Evolutionary conservation across 2,113 vertebrate species (phyloP), one percentile per base, ranked within the genome.

Genomic region (Pseudopipra pipra): DNA sequence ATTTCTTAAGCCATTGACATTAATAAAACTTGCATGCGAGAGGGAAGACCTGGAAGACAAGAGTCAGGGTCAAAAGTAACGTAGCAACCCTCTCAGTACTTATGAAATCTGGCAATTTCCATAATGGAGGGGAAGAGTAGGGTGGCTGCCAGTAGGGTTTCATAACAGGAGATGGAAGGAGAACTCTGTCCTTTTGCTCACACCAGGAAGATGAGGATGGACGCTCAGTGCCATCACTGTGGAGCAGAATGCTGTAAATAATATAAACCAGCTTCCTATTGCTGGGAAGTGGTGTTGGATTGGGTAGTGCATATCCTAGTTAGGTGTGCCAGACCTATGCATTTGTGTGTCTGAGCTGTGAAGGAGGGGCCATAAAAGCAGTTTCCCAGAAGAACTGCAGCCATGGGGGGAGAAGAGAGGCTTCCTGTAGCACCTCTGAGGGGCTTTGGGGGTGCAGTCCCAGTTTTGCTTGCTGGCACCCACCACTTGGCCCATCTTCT

Each of bases 111-210:
- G 46, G 63, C 63, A 87, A 35, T 77, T 71, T 8, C 41, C 28
- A 11, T 51, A 18, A 55, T 12, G 22, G 41, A 72, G 70, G 9
- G 47, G 37, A 66, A 84, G 84, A 82, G 28, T 5, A 47, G 35
- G 82, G 49, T 61, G 54, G 28, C 54, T 95, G 84, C 77, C 77
- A 89, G 30, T n/a, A 54, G 41, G 14, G 37, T 94, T 96, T 97
- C 66, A 54, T 46, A 94, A 87, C 9, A 89, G 25, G 63, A 73
- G 51, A 49, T 55, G 27, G 52, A 44, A 78, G 31, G 63, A 90
- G 63, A 58, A 79, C 56, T 93, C 77, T 81, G 20, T 90, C 47
- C 37, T 65, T 81, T 65, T 3, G 2, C 31, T 91, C n/a, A 68
- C 1, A 2, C 52, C 14, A 4, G 51, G 18, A 58, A 68, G 70